Evolutionary conservation across 2,797 vertebrate genomes (phyloP).

Genomic region (Bovichtus diacanthus): DNA sequence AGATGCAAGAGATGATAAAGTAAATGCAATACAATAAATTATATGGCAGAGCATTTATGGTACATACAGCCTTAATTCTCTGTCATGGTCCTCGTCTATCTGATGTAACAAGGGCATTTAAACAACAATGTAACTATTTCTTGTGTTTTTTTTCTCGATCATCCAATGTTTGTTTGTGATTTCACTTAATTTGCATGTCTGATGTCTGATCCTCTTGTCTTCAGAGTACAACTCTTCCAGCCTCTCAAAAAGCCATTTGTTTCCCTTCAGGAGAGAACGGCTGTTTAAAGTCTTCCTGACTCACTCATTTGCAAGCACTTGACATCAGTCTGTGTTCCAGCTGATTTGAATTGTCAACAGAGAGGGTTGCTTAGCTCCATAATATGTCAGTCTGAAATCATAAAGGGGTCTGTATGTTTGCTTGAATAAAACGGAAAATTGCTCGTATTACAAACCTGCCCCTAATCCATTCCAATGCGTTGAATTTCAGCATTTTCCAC

Average conservation of each 20-base stretch:
- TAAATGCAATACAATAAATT: not conserved
- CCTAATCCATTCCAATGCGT: conserved; percentile 29
- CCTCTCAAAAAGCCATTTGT: conserved; percentile 52
- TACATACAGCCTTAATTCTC: not conserved
- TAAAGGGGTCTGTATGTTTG: conserved; percentile 33
- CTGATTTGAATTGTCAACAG: conserved; percentile 52
- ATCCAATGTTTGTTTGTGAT: conserved; percentile 19
- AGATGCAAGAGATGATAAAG: not conserved
- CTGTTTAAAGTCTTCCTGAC: conserved; percentile 35
- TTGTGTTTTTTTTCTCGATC: not conserved
- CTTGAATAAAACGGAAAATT: conserved; percentile 45
- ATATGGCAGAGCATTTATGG: not conserved
- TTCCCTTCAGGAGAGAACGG: conserved; percentile 42
- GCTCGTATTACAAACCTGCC: conserved; percentile 22
- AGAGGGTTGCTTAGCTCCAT: conserved; percentile 23
- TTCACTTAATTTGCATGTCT: conserved; percentile 35
- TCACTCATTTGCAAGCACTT: conserved; percentile 58
- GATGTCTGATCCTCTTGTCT: conserved; percentile 21
- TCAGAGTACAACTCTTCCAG: not conserved
- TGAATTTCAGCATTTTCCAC: conserved; percentile 53
- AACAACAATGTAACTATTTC: not conserved
- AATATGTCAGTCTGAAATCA: conserved; percentile 38
- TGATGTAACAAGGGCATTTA: not conserved
- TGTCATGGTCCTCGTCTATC: not conserved
- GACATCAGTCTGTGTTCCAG: conserved; percentile 44